Base-by-base conservation (phyloP, 2,888 invertebrate genomes). In the Drosophila melanocephala region DNA sequence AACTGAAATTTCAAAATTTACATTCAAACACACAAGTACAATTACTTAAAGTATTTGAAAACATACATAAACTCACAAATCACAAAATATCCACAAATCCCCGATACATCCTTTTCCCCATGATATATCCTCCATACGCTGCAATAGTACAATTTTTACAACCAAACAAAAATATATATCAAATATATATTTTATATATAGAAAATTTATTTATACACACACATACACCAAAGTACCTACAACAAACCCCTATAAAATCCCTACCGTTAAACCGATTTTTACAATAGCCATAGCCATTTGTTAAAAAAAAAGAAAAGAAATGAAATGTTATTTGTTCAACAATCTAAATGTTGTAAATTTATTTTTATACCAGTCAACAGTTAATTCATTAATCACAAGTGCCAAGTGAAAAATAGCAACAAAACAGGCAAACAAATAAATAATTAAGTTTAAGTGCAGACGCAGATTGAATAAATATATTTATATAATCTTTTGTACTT, bases 91-190 rank as follows among this genome's bases (percentile, higher is more conserved):
- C 56, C 68, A 51, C 42, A 16, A 1, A 51, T 42, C 32, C 44
- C 30, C 32, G 6, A 56, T 50, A 6, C n/a, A 68, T 74, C 66
- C 71, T 68, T 55, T 70, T 39, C 59, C 80, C 85, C 71, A 63
- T 32, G 6, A 77, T 72, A 83, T 61, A 67, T 93, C 93, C 93
- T 93, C 93, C 93, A 93, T 89, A 93, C 93, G 93, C 92, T 93
- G 93, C 93, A 93, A 93, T 93, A 93, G 93, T 93, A 93, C 93
- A 93, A 92, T 83, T 92, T 93, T 91, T 88, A 87, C 83, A 87
- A 86, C 86, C 86, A 86, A 90, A 89, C 72, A 77, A 84, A 79
- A 86, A 90, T 91, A 92, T 90, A 91, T 90, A 91, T 87, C 72
- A 81, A 87, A 92, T 89, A 91, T 91, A 91, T 91, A 92, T 92